These are phyloP conservation scores for Karalla daura DNA, from an alignment of 2,797 vertebrate species.

Conservation along the genomic window DNA sequence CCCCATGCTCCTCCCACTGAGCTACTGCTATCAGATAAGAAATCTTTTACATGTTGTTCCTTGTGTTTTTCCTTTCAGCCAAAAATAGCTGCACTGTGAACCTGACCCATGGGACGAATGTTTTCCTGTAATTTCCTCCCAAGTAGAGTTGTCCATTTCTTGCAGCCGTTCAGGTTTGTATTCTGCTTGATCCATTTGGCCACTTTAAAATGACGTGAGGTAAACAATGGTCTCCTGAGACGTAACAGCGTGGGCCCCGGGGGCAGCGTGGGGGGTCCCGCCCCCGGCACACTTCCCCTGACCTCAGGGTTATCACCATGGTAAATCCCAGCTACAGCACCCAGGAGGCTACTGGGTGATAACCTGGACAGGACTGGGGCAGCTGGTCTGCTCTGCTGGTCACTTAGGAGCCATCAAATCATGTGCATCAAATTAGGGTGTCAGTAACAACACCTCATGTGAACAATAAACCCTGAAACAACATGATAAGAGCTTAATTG, in stretches of 20 bases:
- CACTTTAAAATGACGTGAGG: conserved; percentile 39
- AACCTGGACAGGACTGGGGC: conserved; percentile 51
- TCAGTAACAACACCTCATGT: neutral
- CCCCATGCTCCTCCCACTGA: neutral
- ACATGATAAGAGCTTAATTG: neutral
- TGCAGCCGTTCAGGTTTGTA: conserved; percentile 10
- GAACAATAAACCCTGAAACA: neutral
- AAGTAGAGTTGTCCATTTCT: conserved; percentile 2
- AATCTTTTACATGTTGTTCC: neutral
- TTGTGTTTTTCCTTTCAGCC: conserved; percentile 7
- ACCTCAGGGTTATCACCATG: conserved; percentile 82
- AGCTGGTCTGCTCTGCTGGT: conserved; percentile 15
- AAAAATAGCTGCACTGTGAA: neutral
- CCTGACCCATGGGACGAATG: neutral
- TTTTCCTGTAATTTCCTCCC: neutral
- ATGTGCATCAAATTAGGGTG: conserved; percentile 24
- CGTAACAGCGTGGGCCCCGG: conserved; percentile 44
- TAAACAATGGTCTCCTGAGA: conserved; percentile 67
- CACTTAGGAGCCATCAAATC: conserved; percentile 2
- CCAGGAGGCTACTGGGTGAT: conserved; percentile 69
- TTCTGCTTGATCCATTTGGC: conserved; percentile 22
- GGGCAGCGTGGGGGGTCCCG: conserved; percentile 76
- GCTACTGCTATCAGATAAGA: neutral
- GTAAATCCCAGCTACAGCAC: conserved; percentile 74
- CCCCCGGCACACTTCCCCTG: conserved; percentile 82